Evolutionary conservation across 1,140 invertebrate species (phyloP).

Genomic region (Berghia stephanieae): DNA sequence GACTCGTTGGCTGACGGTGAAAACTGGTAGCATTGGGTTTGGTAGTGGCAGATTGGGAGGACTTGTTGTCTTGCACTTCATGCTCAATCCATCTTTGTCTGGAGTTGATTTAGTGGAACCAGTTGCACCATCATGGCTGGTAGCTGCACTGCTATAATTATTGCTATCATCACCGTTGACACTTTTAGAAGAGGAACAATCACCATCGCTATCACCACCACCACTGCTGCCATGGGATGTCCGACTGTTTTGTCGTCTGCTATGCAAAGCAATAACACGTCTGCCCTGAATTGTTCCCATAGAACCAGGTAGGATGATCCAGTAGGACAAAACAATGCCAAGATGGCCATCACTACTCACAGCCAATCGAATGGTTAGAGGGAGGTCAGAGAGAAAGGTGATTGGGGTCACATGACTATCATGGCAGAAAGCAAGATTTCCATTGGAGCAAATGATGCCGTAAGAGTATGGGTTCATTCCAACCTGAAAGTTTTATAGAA

Average conservation of each 20-base stretch:
- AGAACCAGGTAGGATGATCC: conserved; percentile 43
- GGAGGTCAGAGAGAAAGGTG: conserved; percentile 50
- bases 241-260: too few species aligned
- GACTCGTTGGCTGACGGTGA: conserved; percentile 61
- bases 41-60: conserved; percentile 42
- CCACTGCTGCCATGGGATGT: too few species aligned
- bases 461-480: conserved; percentile 50
- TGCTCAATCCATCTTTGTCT: too few species aligned
- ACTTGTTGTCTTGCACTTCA: too few species aligned
- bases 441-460: conserved; percentile 55
- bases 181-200: background rate
- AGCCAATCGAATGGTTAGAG: conserved; percentile 50
- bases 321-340: conserved; percentile 51
- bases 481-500: too few species aligned
- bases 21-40: conserved; percentile 49
- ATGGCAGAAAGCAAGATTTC: conserved; percentile 48
- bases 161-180: background rate
- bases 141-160: too few species aligned
- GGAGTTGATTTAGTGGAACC: too few species aligned
- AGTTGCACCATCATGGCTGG: too few species aligned
- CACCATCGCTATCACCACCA: background rate
- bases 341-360: conserved; percentile 43
- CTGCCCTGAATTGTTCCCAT: conserved; percentile 49
- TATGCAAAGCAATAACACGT: conserved; percentile 35
- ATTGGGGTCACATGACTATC: conserved; percentile 49